These are phyloP conservation scores for Gila orcuttii DNA, from an alignment of 2,113 vertebrate species.

Conservation along the genomic window DNA sequence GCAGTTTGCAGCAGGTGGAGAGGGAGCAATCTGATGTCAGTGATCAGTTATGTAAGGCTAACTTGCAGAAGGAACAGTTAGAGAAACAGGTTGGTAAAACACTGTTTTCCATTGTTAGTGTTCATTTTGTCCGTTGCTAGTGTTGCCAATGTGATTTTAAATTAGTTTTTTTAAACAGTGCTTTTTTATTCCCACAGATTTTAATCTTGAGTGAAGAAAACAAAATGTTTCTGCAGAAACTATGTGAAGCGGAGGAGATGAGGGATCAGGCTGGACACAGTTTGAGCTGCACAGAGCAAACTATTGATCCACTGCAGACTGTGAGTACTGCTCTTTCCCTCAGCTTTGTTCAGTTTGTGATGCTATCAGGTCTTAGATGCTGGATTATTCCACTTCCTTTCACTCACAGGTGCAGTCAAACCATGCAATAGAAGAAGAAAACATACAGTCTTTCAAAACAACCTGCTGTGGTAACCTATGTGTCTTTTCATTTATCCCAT, in stretches of 20 bases:
- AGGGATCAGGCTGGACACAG: slow-evolving; percentile 74
- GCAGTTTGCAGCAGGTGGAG: slow-evolving; percentile 76
- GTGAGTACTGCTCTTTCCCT: slow-evolving; percentile 51
- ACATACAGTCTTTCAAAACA: slow-evolving; percentile 69
- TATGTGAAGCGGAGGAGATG: slow-evolving; percentile 73
- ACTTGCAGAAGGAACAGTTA: slow-evolving; percentile 81
- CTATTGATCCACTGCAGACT: slow-evolving; percentile 77
- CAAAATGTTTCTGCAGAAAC: slow-evolving; percentile 72
- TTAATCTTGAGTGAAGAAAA: slow-evolving; percentile 75
- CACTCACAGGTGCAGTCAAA: slow-evolving; percentile 71
- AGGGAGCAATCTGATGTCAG: slow-evolving; percentile 77
- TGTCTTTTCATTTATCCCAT: neutral
- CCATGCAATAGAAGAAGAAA: slow-evolving; percentile 71
- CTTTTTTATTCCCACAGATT: slow-evolving; percentile 66
- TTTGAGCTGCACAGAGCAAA: slow-evolving; percentile 75
- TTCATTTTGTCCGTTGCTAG: neutral
- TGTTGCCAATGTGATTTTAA: neutral
- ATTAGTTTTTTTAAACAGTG: neutral
- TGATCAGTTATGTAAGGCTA: slow-evolving; percentile 78
- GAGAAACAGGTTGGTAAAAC: slow-evolving; percentile 74
- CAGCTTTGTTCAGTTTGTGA: neutral
- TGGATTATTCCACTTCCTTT: slow-evolving; percentile 28
- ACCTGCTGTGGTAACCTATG: slow-evolving; percentile 72
- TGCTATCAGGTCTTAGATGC: neutral
- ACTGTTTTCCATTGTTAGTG: neutral